These are phyloP conservation scores for Drosophila hamatofila DNA, from an alignment of 2,888 invertebrate species.

Conservation along the genomic window DNA sequence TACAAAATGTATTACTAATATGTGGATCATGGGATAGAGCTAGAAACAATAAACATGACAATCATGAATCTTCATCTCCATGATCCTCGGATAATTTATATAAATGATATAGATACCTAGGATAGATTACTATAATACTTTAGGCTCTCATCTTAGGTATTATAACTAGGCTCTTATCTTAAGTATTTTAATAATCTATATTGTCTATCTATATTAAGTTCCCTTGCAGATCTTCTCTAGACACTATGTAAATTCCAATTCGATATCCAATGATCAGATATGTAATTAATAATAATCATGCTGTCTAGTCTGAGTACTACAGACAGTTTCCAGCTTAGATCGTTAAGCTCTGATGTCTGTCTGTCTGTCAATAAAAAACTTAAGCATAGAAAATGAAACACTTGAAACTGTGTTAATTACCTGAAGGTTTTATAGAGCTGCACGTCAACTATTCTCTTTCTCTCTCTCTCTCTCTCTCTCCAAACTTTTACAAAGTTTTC, in stretches of 20 bases:
- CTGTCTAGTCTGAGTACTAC: too few relatives aligned
- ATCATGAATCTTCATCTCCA: background rate
- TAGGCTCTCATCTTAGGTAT: too few relatives aligned
- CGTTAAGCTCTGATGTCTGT: background rate
- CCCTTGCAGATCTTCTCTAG: background rate
- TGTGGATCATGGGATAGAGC: background rate
- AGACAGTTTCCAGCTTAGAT: background rate
- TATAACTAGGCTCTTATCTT: too few relatives aligned
- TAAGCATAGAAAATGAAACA: background rate
- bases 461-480: too few relatives aligned
- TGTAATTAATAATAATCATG: background rate
- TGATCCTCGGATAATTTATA: too few relatives aligned
- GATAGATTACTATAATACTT: too few relatives aligned
- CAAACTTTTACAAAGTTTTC: background rate
- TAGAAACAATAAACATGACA: too few relatives aligned
- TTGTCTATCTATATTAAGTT: background rate
- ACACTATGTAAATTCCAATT: background rate
- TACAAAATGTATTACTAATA: background rate
- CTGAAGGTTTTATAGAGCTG: background rate
- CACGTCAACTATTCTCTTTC: background rate
- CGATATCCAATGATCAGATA: background rate
- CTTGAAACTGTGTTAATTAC: constrained; percentile 15
- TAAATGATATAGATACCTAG: background rate
- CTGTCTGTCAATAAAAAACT: background rate
- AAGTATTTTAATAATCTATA: too few relatives aligned